A percentile compares a stretch with the other conserved stretches of the same genome.
Conservation (phyloP, 2,888 invertebrate genomes). For the Andrena camellia region DNA sequence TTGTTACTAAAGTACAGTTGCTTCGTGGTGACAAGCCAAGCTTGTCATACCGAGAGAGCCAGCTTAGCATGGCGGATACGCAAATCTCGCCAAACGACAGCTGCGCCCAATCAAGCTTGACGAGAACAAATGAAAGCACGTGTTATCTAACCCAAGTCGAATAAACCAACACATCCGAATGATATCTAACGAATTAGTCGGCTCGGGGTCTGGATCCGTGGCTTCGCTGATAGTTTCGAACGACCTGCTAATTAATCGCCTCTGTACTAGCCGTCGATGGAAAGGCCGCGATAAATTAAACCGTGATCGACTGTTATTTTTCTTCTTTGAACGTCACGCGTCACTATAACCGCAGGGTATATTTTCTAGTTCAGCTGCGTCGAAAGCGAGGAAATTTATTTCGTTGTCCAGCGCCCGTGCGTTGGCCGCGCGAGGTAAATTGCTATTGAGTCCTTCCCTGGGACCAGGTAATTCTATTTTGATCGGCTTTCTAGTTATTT, state of each 20-base stretch:
- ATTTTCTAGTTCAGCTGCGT: conserved; percentile 60
- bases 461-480: conserved; percentile 30
- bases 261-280: conserved; percentile 43
- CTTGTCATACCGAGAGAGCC: neutral
- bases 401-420: conserved; percentile 35
- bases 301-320: conserved; percentile 45
- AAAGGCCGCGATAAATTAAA: conserved; percentile 65
- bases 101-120: conserved; percentile 43
- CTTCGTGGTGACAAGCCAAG: neutral
- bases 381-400: conserved; percentile 65
- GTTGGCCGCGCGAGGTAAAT: conserved; percentile 35
- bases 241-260: conserved; percentile 69
- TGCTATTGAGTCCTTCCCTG: conserved; percentile 26
- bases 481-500: neutral
- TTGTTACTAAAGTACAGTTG: neutral
- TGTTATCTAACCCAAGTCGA: conserved; percentile 49
- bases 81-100: conserved; percentile 1
- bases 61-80: neutral
- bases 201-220: conserved; percentile 12
- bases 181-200: conserved; percentile 66
- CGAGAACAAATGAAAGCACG: conserved; percentile 56
- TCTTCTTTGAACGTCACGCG: conserved; percentile 56
- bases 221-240: conserved; percentile 47
- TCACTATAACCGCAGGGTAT: conserved; percentile 63
- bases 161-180: conserved; percentile 45